phyloP scores from a whole-genome alignment of 1,140 invertebrate genomes.

The Drosophila carrolli region DNA sequence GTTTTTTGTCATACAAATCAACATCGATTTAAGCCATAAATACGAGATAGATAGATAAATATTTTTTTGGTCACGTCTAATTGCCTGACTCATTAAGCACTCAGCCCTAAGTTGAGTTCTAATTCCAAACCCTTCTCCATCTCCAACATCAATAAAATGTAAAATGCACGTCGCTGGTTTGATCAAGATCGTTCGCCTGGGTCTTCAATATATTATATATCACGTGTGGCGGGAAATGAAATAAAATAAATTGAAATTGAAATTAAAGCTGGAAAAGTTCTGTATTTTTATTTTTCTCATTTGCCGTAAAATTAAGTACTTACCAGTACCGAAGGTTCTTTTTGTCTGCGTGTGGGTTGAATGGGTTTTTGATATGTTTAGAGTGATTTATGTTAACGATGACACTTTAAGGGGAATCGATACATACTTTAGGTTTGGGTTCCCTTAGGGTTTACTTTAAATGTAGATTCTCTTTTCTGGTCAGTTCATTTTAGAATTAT shows the following conservation, averaged over 20 bases:
- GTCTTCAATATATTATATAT: constrained; percentile 45
- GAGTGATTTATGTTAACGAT: constrained; percentile 69
- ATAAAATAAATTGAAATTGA: constrained; percentile 63
- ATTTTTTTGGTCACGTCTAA: constrained; percentile 40
- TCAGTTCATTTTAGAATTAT: too few species aligned
- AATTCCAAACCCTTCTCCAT: constrained; percentile 36
- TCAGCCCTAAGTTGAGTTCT: constrained; percentile 15
- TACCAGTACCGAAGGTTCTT: constrained; percentile 23
- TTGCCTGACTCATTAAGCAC: constrained; percentile 45
- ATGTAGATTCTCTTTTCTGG: constrained; percentile 20
- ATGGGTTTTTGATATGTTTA: constrained; percentile 56
- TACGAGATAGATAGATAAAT: constrained; percentile 11
- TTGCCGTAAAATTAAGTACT: constrained; percentile 69
- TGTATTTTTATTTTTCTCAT: constrained; percentile 43
- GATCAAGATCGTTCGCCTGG: constrained; percentile 29
- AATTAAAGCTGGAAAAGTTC: constrained; percentile 53
- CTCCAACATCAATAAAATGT: constrained; percentile 52
- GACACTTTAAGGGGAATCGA: constrained; percentile 33
- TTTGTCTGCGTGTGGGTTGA: constrained; percentile 38
- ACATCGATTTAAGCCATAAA: constrained; percentile 2
- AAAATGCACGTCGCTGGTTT: constrained; percentile 63
- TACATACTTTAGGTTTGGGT: constrained; percentile 20
- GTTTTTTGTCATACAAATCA: constrained; percentile 11
- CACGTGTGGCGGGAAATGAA: constrained; percentile 55
- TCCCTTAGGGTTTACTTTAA: constrained; percentile 19